A percentile compares a stretch with the other conserved stretches of the same genome.
phyloP scores from a whole-genome alignment of 2,888 invertebrate genomes.

The Hybos culiciformis region DNA sequence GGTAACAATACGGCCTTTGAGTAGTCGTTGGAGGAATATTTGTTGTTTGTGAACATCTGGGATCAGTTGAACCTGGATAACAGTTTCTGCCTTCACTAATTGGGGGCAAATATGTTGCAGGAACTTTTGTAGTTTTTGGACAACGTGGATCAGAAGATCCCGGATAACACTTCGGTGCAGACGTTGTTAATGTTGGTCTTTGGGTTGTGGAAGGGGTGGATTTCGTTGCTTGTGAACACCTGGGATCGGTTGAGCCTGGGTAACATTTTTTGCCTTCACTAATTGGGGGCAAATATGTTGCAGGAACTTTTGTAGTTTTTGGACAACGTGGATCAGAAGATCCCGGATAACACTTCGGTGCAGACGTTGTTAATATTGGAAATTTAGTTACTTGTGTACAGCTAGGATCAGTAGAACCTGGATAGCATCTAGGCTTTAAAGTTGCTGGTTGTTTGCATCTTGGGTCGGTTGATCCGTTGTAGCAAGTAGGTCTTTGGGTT shows the following conservation, averaged over 20 bases:
- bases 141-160: conserved; percentile 26
- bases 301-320: conserved; percentile 18
- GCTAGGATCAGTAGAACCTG: conserved; percentile 19
- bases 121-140: conserved; percentile 10
- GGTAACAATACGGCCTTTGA: conserved; percentile 19
- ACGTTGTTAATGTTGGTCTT: conserved; percentile 15
- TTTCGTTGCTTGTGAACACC: conserved; percentile 29
- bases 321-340: conserved; percentile 21
- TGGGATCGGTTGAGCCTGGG: conserved; percentile 25
- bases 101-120: conserved; percentile 10
- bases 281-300: not conserved
- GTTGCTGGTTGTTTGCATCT: conserved; percentile 18
- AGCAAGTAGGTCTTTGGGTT: conserved; percentile 10
- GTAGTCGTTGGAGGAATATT: conserved; percentile 23
- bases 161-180: conserved; percentile 20
- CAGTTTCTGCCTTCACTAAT: conserved; percentile 4
- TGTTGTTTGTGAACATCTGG: conserved; percentile 21
- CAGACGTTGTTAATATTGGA: not conserved
- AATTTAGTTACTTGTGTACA: conserved; percentile 15
- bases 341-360: conserved; percentile 27
- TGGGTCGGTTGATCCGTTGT: conserved; percentile 23
- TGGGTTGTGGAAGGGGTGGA: conserved; percentile 18
- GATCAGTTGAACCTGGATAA: conserved; percentile 20
- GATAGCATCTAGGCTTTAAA: conserved; percentile 18
- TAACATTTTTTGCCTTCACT: conserved; percentile 19